A percentile compares a stretch with the other conserved stretches of the same genome.
These are phyloP conservation scores for Rana temporaria DNA, from an alignment of 2,113 vertebrate genomes.

Conservation along the genomic window DNA sequence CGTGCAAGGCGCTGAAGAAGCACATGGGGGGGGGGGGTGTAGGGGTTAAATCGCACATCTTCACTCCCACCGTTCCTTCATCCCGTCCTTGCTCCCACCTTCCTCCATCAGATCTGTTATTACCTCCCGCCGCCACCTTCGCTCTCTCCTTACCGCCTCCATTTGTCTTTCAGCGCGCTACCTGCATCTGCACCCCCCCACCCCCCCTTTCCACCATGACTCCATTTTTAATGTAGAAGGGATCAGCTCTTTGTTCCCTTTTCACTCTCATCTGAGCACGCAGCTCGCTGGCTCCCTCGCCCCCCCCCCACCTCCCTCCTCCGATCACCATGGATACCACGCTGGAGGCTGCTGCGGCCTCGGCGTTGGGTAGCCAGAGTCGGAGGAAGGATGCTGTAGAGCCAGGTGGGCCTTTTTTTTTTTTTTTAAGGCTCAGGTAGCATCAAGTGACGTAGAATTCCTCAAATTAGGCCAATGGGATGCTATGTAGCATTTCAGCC, in stretches of 20 bases:
- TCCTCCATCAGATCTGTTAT: too few species aligned
- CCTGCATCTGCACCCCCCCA: background rate
- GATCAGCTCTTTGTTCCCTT: background rate
- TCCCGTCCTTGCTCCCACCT: too few species aligned
- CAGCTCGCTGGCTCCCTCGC: background rate
- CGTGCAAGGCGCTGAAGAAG: too few species aligned
- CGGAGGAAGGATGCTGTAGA: slow-evolving; percentile 11
- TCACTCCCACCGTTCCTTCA: too few species aligned
- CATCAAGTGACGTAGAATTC: background rate
- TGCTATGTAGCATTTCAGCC: too few species aligned
- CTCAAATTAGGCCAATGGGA: background rate
- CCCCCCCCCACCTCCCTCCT: slow-evolving; percentile 4
- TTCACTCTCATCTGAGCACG: background rate
- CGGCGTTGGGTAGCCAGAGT: slow-evolving; percentile 41
- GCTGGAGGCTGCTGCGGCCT: slow-evolving; percentile 8
- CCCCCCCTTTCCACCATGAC: background rate
- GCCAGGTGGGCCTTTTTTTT: background rate
- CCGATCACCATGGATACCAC: slow-evolving; percentile 34
- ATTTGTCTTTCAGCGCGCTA: background rate
- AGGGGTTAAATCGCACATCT: too few species aligned
- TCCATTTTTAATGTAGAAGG: too few species aligned
- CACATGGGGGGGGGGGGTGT: too few species aligned
- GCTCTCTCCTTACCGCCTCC: background rate
- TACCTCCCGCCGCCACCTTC: background rate
- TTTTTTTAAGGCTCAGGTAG: background rate